Percentiles rank a stretch among this genome's conserved stretches.
These are phyloP conservation scores for Rhinolophus sinicus DNA, from an alignment of 2,113 vertebrate species.

Conservation along the genomic window DNA sequence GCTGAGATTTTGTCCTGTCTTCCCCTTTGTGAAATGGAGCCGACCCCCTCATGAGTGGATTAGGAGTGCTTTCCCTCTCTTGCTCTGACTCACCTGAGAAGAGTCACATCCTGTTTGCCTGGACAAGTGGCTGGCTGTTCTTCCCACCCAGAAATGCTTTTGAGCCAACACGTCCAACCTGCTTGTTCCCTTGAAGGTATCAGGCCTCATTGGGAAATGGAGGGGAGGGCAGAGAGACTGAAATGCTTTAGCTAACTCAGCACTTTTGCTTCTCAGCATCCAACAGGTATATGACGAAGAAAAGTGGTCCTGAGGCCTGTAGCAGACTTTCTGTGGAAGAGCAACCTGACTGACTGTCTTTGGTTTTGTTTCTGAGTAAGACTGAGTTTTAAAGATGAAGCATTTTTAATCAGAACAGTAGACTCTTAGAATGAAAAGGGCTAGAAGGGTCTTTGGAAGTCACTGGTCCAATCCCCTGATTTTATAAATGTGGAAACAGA, in stretches of 20 bases:
- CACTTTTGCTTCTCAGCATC: not conserved
- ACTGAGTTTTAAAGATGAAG: not conserved
- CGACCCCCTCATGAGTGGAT: not conserved
- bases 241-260: not conserved
- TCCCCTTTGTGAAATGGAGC: too few relatives aligned
- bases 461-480: not conserved
- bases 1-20: not conserved
- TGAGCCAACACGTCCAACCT: constrained; percentile 53
- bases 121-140: not conserved
- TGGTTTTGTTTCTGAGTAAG: not conserved
- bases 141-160: not conserved
- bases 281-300: not conserved
- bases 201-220: not conserved
- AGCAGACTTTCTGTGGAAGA: not conserved
- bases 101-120: not conserved
- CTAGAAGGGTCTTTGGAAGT: not conserved
- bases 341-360: not conserved
- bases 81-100: constrained; percentile 36
- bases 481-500: not conserved
- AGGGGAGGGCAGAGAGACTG: not conserved
- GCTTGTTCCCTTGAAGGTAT: constrained; percentile 31
- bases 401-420: not conserved
- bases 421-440: not conserved
- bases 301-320: not conserved
- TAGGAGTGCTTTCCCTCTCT: not conserved